These are phyloP conservation scores for Melieria crassipennis DNA, from an alignment of 2,888 invertebrate genomes.

Conservation along the genomic window DNA sequence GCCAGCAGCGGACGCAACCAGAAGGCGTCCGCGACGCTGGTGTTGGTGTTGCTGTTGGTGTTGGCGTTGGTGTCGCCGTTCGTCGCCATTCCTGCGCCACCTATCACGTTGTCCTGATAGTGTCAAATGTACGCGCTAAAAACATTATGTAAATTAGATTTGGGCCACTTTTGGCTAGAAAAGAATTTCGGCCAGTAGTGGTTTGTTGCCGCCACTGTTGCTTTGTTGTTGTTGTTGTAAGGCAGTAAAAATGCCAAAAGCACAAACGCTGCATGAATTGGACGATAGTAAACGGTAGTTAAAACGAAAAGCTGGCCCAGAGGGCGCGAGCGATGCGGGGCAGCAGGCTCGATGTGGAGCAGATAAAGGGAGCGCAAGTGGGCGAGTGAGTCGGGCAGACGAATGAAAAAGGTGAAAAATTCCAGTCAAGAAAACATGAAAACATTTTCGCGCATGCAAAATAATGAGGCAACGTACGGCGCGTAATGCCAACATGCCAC, in stretches of 20 bases:
- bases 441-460: constrained; percentile 25
- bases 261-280: constrained; percentile 1
- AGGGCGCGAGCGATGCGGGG: constrained; percentile 20
- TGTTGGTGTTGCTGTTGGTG: no score
- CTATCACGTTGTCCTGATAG: constrained; percentile 38
- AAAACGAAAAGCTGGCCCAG: background rate
- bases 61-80: no score
- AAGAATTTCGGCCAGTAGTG: background rate
- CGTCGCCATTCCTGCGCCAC: no score
- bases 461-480: background rate
- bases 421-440: constrained; percentile 26
- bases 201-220: background rate
- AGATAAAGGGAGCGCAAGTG: constrained; percentile 17
- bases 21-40: no score
- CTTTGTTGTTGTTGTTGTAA: background rate
- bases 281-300: constrained; percentile 7
- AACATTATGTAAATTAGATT: constrained; percentile 64
- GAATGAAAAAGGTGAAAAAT: constrained; percentile 22
- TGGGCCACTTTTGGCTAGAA: constrained; percentile 32
- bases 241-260: no score
- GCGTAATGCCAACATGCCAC: no score
- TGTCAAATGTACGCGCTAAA: constrained; percentile 60
- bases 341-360: background rate
- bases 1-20: background rate
- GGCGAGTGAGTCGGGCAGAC: background rate